Evolutionary conservation across 2,113 vertebrate genomes (phyloP).

Genomic region (Polypterus senegalus): DNA sequence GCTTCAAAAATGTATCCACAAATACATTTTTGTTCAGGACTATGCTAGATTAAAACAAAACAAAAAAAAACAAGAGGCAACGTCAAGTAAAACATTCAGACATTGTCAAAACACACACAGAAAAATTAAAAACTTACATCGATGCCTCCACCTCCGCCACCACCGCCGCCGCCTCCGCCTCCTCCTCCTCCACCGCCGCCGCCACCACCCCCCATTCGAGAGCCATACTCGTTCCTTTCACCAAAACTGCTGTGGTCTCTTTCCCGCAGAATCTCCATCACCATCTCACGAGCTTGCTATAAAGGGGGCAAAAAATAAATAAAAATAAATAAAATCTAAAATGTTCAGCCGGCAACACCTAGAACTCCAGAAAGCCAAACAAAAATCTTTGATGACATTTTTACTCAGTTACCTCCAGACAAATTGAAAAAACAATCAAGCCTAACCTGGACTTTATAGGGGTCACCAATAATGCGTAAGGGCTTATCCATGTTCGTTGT

Average conservation of each 20-base stretch:
- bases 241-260: slow-evolving; percentile 70
- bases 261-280: slow-evolving; percentile 78
- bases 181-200: slow-evolving; percentile 30
- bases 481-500: slow-evolving; percentile 80
- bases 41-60: too few species aligned
- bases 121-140: slow-evolving; percentile 5
- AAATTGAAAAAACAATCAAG: neutral
- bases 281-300: slow-evolving; percentile 88
- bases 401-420: neutral
- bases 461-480: slow-evolving; percentile 80
- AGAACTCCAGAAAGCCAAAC: neutral
- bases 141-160: slow-evolving; percentile 4
- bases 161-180: slow-evolving; percentile 19
- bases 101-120: neutral
- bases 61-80: too few species aligned
- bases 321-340: too few species aligned
- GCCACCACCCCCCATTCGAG: slow-evolving; percentile 57
- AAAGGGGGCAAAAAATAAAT: neutral
- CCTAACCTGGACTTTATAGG: slow-evolving; percentile 82
- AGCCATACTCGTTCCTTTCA: slow-evolving; percentile 68
- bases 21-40: too few species aligned
- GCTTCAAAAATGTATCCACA: neutral
- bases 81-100: too few species aligned
- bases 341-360: neutral
- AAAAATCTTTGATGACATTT: neutral